A percentile compares a stretch with the other conserved stretches of the same genome.
These are phyloP conservation scores for Leptinotarsa haldemani DNA, from an alignment of 2,888 invertebrate species.

Conservation along the genomic window DNA sequence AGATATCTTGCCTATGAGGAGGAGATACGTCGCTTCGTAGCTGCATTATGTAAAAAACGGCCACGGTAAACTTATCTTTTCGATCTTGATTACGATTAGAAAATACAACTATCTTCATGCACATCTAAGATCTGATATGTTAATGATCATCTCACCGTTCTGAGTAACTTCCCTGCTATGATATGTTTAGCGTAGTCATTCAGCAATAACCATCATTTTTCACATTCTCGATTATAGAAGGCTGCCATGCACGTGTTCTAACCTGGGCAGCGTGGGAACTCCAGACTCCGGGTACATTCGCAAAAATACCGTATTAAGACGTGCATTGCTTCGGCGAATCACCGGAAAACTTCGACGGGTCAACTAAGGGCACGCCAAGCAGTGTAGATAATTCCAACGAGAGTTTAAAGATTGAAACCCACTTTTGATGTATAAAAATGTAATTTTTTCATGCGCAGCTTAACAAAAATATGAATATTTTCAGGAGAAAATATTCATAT, in stretches of 20 bases:
- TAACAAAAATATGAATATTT: too few relatives aligned
- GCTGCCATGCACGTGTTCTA: slow-evolving; percentile 56
- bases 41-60: too few relatives aligned
- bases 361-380: not conserved
- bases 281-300: slow-evolving; percentile 40
- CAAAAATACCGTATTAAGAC: slow-evolving; percentile 55
- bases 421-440: too few relatives aligned
- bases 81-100: not conserved
- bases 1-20: too few relatives aligned
- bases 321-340: slow-evolving; percentile 46
- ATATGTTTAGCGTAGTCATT: slow-evolving; percentile 11
- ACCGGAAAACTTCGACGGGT: slow-evolving; percentile 31
- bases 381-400: not conserved
- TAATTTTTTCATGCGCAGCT: too few relatives aligned
- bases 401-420: too few relatives aligned
- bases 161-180: slow-evolving; percentile 17
- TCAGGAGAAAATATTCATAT: too few relatives aligned
- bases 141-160: slow-evolving; percentile 18
- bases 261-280: slow-evolving; percentile 56
- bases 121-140: slow-evolving; percentile 6
- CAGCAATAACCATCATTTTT: slow-evolving; percentile 46
- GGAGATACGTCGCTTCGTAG: too few relatives aligned
- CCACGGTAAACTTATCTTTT: not conserved
- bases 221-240: slow-evolving; percentile 56
- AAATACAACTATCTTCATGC: not conserved